Evolutionary conservation across 2,797 vertebrate genomes (phyloP).

Genomic region (Lindbergichthys nudifrons): DNA sequence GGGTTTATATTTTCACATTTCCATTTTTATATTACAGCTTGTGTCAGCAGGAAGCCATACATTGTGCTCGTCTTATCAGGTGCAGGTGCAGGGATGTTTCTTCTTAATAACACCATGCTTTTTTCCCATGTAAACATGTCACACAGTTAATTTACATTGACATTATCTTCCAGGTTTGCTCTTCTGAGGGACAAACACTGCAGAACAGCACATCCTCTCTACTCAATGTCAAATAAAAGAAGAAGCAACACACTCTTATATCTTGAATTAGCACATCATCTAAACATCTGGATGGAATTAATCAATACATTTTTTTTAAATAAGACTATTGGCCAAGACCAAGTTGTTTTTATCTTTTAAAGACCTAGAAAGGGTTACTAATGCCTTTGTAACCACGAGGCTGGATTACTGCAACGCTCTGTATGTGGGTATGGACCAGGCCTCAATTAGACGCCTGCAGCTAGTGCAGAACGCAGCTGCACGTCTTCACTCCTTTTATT

Average conservation of each 20-base stretch:
- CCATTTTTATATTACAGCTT: background rate
- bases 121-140: background rate
- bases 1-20: conserved; percentile 6
- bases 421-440: too few relatives aligned
- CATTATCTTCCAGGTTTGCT: too few relatives aligned
- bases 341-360: too few relatives aligned
- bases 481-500: too few relatives aligned
- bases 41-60: background rate
- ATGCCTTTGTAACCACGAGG: too few relatives aligned
- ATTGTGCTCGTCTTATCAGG: background rate
- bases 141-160: background rate
- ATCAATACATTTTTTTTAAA: too few relatives aligned
- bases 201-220: background rate
- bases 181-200: background rate
- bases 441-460: too few relatives aligned
- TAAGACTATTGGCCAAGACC: too few relatives aligned
- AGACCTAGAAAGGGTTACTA: too few relatives aligned
- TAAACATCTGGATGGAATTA: background rate
- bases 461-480: too few relatives aligned
- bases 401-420: too few relatives aligned
- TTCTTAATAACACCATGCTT: conserved; percentile 7
- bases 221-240: conserved; percentile 16
- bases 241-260: background rate
- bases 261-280: background rate
- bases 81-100: background rate